phyloP scores from a whole-genome alignment of 2,797 vertebrate genomes.

The Champsocephalus esox region DNA sequence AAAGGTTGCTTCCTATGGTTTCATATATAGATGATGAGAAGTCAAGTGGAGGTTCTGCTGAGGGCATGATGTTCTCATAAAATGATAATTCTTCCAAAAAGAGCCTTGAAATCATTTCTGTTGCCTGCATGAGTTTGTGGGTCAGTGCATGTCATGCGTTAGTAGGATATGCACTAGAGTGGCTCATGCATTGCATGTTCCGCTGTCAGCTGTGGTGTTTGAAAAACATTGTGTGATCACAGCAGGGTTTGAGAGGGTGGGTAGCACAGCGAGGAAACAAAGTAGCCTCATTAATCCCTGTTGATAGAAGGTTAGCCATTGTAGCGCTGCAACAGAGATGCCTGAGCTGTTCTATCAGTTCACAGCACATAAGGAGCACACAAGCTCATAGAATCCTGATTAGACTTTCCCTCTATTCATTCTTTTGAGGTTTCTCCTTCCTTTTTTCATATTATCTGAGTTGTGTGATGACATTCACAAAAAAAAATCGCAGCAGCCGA shows the following conservation, averaged over 20 bases:
- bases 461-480: conserved; percentile 19
- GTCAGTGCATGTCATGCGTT: conserved; percentile 5
- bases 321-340: conserved; percentile 20
- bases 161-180: neutral
- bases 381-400: conserved; percentile 1
- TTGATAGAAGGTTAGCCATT: conserved; percentile 55
- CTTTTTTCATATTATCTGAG: conserved; percentile 24
- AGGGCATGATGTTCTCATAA: conserved; percentile 36
- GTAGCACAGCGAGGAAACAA: conserved; percentile 48
- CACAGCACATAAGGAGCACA: conserved; percentile 4
- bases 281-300: conserved; percentile 61
- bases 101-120: conserved; percentile 28
- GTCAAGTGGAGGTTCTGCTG: conserved; percentile 58
- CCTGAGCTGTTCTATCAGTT: conserved; percentile 24
- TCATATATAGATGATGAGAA: conserved; percentile 57
- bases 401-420: conserved; percentile 5
- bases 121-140: conserved; percentile 25
- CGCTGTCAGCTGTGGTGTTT: conserved; percentile 30
- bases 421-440: conserved; percentile 8
- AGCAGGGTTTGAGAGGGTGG: conserved; percentile 42
- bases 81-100: conserved; percentile 35
- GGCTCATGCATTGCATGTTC: conserved; percentile 18
- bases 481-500: conserved; percentile 3
- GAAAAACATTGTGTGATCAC: conserved; percentile 41
- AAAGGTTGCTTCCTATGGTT: conserved; percentile 45